Percentiles rank a stretch among this genome's conserved stretches.
phyloP scores from a whole-genome alignment of 2,797 vertebrate species.

The Cuculus canorus region DNA sequence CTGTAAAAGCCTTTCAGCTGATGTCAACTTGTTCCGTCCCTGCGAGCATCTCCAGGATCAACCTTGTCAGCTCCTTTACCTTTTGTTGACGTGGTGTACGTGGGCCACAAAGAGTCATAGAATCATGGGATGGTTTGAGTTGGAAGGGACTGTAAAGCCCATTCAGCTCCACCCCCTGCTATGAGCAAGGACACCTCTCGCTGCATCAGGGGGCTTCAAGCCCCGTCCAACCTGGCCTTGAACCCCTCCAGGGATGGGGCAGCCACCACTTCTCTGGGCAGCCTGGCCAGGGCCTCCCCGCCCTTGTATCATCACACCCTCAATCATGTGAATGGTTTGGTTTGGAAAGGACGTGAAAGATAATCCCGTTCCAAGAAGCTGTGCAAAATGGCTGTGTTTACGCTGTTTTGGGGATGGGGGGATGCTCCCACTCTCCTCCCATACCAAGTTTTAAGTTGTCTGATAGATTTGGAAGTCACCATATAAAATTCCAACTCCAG shows the following conservation, averaged over 20 bases:
- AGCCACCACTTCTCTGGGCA: too few relatives aligned
- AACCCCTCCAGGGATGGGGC: too few relatives aligned
- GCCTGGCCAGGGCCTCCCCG: too few relatives aligned
- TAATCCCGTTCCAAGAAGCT: background rate
- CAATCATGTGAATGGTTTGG: too few relatives aligned
- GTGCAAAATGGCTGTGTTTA: background rate
- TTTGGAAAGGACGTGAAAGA: too few relatives aligned
- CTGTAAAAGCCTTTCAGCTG: background rate
- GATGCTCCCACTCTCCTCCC: background rate
- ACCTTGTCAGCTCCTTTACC: background rate
- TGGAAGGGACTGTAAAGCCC: too few relatives aligned
- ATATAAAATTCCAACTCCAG: accelerated
- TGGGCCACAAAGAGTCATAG: background rate
- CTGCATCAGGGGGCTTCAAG: too few relatives aligned
- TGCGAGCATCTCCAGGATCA: background rate
- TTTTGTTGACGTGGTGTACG: background rate
- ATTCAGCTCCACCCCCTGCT: too few relatives aligned
- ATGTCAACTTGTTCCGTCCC: background rate
- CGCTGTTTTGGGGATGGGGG: background rate
- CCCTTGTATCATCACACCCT: too few relatives aligned
- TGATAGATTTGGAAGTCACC: background rate
- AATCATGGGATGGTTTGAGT: too few relatives aligned
- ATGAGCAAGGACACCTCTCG: too few relatives aligned
- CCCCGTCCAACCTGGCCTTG: too few relatives aligned
- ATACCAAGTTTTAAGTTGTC: background rate